Evolutionary conservation across 2,113 vertebrate species (phyloP).

Genomic region (Prunella himalayana): DNA sequence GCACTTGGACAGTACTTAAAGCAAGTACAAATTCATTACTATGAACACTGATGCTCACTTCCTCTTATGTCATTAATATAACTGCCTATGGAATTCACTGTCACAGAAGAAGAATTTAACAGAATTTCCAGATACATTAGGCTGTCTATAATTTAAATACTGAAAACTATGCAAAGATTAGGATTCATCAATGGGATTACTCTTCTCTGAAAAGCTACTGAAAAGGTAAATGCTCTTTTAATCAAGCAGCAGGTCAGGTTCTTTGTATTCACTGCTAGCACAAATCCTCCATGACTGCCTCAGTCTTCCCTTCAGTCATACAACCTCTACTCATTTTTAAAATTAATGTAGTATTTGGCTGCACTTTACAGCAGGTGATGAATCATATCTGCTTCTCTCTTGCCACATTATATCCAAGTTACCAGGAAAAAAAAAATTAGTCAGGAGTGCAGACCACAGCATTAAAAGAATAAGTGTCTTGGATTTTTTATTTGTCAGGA

Average conservation of each 20-base stretch:
- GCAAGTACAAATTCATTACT: not conserved
- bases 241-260: not conserved
- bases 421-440: constrained; percentile 24
- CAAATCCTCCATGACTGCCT: not conserved
- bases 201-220: not conserved
- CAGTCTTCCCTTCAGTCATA: not conserved
- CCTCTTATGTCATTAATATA: not conserved
- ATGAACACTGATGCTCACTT: not conserved
- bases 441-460: constrained; percentile 15
- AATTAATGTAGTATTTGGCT: constrained; percentile 4
- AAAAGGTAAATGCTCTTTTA: not conserved
- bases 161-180: not conserved
- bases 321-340: not conserved
- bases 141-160: not conserved
- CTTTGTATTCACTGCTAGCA: not conserved
- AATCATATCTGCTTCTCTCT: constrained; percentile 54
- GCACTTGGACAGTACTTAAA: not conserved
- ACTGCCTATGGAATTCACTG: not conserved
- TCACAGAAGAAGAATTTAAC: not conserved
- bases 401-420: not conserved
- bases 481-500: not conserved
- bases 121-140: not conserved
- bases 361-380: constrained; percentile 27
- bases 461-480: constrained; percentile 3
- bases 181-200: not conserved